These are phyloP conservation scores for Agriopis leucophaearia DNA, from an alignment of 2,888 invertebrate species.

Conservation along the genomic window DNA sequence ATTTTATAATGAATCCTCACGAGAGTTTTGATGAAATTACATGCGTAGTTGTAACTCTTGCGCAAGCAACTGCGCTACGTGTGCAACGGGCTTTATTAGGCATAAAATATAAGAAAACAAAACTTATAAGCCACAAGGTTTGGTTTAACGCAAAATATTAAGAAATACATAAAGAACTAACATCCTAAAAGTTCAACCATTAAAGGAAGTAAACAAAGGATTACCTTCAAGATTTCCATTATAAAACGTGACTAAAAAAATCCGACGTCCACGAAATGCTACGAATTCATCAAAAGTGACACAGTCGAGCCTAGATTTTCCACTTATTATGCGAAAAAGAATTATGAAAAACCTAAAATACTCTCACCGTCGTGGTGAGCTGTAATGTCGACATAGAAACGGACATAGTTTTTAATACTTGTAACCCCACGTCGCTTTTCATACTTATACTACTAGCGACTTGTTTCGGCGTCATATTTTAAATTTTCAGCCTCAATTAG, in stretches of 20 bases:
- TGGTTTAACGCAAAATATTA: not conserved
- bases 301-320: slow-evolving; percentile 8
- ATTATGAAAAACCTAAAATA: not conserved
- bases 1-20: too few relatives aligned
- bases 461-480: too few relatives aligned
- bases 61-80: not conserved
- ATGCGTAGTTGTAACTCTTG: not conserved
- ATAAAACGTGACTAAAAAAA: slow-evolving; percentile 1
- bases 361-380: not conserved
- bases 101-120: not conserved
- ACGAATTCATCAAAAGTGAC: slow-evolving; percentile 15
- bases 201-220: too few relatives aligned
- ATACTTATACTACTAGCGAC: too few relatives aligned
- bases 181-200: too few relatives aligned
- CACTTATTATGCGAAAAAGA: not conserved
- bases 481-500: too few relatives aligned
- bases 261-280: slow-evolving; percentile 33
- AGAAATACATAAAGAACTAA: too few relatives aligned
- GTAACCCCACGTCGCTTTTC: too few relatives aligned
- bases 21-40: too few relatives aligned
- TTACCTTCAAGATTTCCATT: not conserved
- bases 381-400: too few relatives aligned
- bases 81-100: not conserved
- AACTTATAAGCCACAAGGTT: not conserved
- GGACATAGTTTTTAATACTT: too few relatives aligned